Conservation (phyloP, 2,113 vertebrate genomes). For the Triplophysa tibetana region DNA sequence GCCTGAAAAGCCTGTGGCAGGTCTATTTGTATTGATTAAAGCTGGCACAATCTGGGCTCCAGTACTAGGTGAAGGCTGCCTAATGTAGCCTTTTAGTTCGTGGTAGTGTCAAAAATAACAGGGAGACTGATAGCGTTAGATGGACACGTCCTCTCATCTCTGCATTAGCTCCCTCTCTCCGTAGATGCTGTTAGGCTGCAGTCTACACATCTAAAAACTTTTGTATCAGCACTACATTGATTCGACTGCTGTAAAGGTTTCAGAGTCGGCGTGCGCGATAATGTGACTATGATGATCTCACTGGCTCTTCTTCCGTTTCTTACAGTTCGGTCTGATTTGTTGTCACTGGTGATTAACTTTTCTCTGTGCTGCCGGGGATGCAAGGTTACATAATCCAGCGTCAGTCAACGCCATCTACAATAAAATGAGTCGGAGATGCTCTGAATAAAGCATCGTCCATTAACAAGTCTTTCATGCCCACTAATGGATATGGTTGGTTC, state of each 20-base stretch:
- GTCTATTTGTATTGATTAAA: constrained; percentile 46
- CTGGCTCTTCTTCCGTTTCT: constrained; percentile 5
- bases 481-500: constrained; percentile 37
- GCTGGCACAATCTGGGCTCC: constrained; percentile 17
- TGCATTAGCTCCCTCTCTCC: constrained; percentile 15
- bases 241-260: constrained; percentile 26
- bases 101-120: constrained; percentile 44
- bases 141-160: constrained; percentile 26
- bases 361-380: constrained; percentile 23
- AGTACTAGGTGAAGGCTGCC: constrained; percentile 13
- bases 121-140: constrained; percentile 34
- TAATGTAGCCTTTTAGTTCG: constrained; percentile 26
- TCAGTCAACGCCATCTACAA: constrained; percentile 32
- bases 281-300: constrained; percentile 8
- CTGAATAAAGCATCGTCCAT: constrained; percentile 36
- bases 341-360: constrained; percentile 31
- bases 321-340: constrained; percentile 23
- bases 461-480: constrained; percentile 41
- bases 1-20: constrained; percentile 39
- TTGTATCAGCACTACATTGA: constrained; percentile 35
- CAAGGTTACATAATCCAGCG: constrained; percentile 12
- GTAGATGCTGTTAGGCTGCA: constrained; percentile 1
- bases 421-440: constrained; percentile 20
- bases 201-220: constrained; percentile 29
- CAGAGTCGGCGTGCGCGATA: constrained; percentile 2